A percentile compares a stretch with the other conserved stretches of the same genome.
These are phyloP conservation scores for Mamestra configurata DNA, from an alignment of 1,140 invertebrate genomes.

Conservation along the genomic window DNA sequence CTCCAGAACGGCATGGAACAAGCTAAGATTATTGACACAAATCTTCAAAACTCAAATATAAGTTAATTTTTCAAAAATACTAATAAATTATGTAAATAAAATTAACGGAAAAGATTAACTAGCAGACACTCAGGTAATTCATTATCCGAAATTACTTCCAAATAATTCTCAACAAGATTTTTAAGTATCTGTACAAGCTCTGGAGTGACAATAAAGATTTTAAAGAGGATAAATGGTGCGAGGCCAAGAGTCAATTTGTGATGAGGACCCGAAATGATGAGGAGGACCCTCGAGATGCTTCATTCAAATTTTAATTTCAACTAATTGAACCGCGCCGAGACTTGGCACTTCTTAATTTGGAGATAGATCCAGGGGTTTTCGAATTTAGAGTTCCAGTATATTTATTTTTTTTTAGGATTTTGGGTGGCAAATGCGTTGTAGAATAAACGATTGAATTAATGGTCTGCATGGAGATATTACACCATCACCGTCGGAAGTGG, in stretches of 20 bases:
- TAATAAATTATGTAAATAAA: neutral
- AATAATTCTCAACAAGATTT: conserved; percentile 30
- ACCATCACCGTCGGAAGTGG: too few species aligned
- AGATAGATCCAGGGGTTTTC: neutral
- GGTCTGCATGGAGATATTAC: too few species aligned
- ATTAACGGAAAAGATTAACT: conserved; percentile 15
- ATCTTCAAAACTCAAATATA: neutral
- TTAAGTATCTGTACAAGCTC: conserved; percentile 21
- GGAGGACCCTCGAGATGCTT: conserved; percentile 18
- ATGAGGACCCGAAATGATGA: conserved; percentile 27
- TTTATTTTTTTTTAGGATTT: neutral
- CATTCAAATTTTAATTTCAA: conserved; percentile 47
- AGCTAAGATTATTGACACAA: too few species aligned
- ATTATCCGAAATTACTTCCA: conserved; percentile 21
- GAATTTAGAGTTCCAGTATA: neutral
- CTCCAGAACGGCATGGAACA: too few species aligned
- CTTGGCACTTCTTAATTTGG: conserved; percentile 20
- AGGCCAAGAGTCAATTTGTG: conserved; percentile 45
- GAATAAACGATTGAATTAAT: too few species aligned
- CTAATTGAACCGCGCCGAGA: conserved; percentile 27
- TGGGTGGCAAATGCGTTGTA: too few species aligned
- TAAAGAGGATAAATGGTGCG: conserved; percentile 31
- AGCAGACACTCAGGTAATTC: neutral
- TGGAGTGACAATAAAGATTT: conserved; percentile 47
- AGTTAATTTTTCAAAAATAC: neutral